Percentiles rank a stretch among this genome's conserved stretches.
Evolutionary conservation across 2,797 vertebrate genomes (phyloP).

Genomic region (Lutjanus campechanus): DNA sequence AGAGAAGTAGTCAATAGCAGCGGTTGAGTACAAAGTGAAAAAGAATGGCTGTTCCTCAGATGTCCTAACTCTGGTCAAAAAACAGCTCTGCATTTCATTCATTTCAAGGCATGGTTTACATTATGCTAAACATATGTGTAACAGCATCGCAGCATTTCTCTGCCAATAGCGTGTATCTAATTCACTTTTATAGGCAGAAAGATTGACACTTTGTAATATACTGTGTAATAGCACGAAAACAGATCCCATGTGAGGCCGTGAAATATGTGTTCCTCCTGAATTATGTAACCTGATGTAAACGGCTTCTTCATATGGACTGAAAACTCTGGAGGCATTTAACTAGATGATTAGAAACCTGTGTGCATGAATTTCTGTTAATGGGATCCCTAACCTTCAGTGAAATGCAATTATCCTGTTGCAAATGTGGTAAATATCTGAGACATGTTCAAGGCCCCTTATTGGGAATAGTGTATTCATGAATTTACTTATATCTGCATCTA

Average conservation of each 20-base stretch:
- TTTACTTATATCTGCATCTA: neutral
- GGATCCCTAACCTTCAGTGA: conserved; percentile 54
- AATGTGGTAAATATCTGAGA: conserved; percentile 51
- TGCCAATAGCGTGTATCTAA: neutral
- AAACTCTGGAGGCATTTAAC: conserved; percentile 53
- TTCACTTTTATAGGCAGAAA: conserved; percentile 7
- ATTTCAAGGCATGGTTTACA: neutral
- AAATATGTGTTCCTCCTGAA: conserved; percentile 19
- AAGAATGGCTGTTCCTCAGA: conserved; percentile 14
- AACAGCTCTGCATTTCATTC: neutral
- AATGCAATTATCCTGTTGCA: conserved; percentile 61
- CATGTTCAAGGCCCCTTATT: conserved; percentile 16
- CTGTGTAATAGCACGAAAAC: neutral
- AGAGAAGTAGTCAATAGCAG: conserved; percentile 46
- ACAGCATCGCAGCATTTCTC: neutral
- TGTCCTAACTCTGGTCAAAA: neutral
- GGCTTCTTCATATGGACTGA: conserved; percentile 7
- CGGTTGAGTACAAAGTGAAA: neutral
- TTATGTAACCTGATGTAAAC: conserved; percentile 32
- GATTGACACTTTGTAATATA: conserved; percentile 15
- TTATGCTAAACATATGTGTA: conserved; percentile 4
- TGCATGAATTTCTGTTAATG: conserved; percentile 53
- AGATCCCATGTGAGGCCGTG: neutral
- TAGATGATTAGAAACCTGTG: conserved; percentile 49
- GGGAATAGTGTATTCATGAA: conserved; percentile 11